Conservation (phyloP, 1,140 invertebrate species). For the Ephestia elutella region DNA sequence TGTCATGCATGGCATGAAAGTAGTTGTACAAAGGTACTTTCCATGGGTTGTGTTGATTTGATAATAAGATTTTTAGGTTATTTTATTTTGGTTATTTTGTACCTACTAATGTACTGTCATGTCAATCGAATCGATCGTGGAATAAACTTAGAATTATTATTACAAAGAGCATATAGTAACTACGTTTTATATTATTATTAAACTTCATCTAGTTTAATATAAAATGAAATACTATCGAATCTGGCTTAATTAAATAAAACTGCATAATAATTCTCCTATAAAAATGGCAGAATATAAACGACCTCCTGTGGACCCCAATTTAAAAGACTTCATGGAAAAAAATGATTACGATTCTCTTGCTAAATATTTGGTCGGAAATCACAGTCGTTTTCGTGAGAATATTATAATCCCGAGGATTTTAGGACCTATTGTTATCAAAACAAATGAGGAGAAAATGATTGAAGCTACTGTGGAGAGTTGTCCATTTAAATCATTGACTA, state of each 20-base stretch:
- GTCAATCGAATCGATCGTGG: too few relatives aligned
- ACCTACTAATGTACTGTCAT: too few relatives aligned
- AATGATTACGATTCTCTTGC: slow-evolving; percentile 76
- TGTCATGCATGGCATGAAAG: too few relatives aligned
- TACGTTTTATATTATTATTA: too few relatives aligned
- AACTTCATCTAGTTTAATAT: too few relatives aligned
- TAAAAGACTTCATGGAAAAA: slow-evolving; percentile 64
- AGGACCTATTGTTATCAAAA: slow-evolving; percentile 85
- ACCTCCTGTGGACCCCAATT: slow-evolving; percentile 50
- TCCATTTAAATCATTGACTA: slow-evolving; percentile 90
- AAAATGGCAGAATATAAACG: slow-evolving; percentile 45
- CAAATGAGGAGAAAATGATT: slow-evolving; percentile 91
- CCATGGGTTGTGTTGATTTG: too few relatives aligned
- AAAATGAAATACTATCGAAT: background rate
- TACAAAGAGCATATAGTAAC: too few relatives aligned
- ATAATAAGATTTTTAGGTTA: too few relatives aligned
- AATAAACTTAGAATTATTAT: too few relatives aligned
- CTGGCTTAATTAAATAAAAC: too few relatives aligned
- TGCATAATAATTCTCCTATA: slow-evolving; percentile 5
- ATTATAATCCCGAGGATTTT: slow-evolving; percentile 87
- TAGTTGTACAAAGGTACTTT: too few relatives aligned
- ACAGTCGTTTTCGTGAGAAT: slow-evolving; percentile 82
- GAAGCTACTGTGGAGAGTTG: slow-evolving; percentile 93
- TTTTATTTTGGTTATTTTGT: too few relatives aligned
- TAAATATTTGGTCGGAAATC: slow-evolving; percentile 80